A percentile compares a stretch with the other conserved stretches of the same genome.
phyloP scores from a whole-genome alignment of 2,113 vertebrate genomes.

The Equus przewalskii region DNA sequence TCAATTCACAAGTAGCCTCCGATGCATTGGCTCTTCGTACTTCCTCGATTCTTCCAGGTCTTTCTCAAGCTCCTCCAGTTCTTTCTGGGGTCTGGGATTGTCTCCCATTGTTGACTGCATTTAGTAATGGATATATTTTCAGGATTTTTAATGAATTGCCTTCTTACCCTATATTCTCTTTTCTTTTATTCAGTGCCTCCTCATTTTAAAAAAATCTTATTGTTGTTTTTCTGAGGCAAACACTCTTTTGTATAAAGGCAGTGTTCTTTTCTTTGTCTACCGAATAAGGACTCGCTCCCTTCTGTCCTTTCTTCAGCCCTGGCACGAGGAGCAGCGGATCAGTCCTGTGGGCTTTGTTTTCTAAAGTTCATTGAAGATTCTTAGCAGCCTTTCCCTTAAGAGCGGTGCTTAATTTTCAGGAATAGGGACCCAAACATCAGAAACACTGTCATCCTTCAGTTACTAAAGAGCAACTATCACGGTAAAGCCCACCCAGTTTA shows the following conservation, averaged over 20 bases:
- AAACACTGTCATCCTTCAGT: not conserved
- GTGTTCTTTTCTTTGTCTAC: not conserved
- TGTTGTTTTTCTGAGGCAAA: not conserved
- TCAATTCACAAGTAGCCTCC: not conserved
- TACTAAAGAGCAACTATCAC: not conserved
- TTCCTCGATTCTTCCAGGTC: not conserved
- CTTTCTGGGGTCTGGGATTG: not conserved
- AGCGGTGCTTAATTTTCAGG: not conserved
- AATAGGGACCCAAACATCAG: not conserved
- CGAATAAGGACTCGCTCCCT: not conserved
- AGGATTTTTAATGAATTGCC: not conserved
- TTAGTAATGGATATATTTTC: not conserved
- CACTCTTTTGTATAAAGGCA: not conserved
- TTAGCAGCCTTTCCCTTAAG: not conserved
- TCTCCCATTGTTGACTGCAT: not conserved
- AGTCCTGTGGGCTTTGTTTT: not conserved
- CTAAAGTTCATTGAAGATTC: not conserved
- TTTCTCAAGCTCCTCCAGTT: not conserved
- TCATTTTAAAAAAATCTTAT: not conserved
- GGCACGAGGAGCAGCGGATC: not conserved
- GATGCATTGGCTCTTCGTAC: rapidly evolving
- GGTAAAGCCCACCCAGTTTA: not conserved
- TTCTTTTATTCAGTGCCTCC: not conserved
- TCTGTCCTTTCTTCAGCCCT: not conserved
- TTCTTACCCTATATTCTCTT: not conserved